Evolutionary conservation across 2,888 invertebrate genomes (phyloP), one percentile per base, ranked within the genome.

Genomic region (Anthophora plumipes): DNA sequence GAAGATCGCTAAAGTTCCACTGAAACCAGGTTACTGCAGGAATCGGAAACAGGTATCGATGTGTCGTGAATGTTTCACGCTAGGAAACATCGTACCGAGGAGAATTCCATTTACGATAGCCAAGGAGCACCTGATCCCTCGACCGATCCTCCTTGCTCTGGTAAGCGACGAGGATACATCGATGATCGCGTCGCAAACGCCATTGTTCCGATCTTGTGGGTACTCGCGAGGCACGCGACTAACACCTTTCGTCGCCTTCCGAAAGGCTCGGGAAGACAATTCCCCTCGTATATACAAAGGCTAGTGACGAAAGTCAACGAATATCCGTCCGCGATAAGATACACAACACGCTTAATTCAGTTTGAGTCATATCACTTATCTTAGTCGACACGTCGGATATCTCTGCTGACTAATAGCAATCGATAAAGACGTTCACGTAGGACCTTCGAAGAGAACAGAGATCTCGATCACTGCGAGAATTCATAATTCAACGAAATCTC

Each of bases 91-190:
- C n/a, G 61, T 7, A 43, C 37, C 76, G 74, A n/a, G 20, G 60
- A 48, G 61, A 55, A 61, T 55, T 77, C 54, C 67, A 61, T 68
- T 76, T 68, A 48, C 67, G 67, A 68, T 55, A 11, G 43, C 11
- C 54, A 14, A 55, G 25, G 11, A 61, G 31, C 67, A 76, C 55
- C 61, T 57, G 77, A 77, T 77, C 64, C 74, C 74, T 52, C 57
- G 57, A 73, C 73, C 20, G 74, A 77, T 77, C 64, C 57, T n/a
- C 60, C 55, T 75, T 48, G 75, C 61, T 37, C 31, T 25, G 67
- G 9, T 22, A 25, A 20, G 25, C 37, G 57, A 25, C 48, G 68
- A 41, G 48, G 20, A 20, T 41, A 14, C 61, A 43, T 59, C 57
- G 76, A 64, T 37, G 74, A 77, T 64, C 73, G 72, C 12, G n/a